Evolutionary conservation across 2,797 vertebrate genomes (phyloP), one percentile per base, ranked within the genome.

Genomic region (Hafferia zeledoni): DNA sequence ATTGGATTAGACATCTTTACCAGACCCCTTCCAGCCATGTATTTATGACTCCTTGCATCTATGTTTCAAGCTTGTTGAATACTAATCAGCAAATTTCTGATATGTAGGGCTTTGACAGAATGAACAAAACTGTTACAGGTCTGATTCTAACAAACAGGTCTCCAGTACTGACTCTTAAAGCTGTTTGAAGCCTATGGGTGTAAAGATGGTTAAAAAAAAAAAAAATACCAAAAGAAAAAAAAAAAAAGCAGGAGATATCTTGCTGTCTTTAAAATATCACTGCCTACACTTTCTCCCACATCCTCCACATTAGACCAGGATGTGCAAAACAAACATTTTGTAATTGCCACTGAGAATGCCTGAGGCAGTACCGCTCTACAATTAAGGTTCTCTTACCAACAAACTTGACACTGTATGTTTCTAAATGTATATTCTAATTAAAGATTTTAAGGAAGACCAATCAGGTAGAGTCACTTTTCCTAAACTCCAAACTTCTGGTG

Each of bases 381-480:
- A 92, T 53, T 72, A 90, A 94, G 46, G 39, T 84, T 75, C 22
- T 92, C 13, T n/a, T 84, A 75, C 49, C 72, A 84, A 16, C 81
- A 94, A 72, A 27, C 83, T 50, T 16, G 59, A 74, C 75, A 65
- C 28, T 78, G 17, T 80, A 47, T 9, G 27, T 30, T 81, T 94
- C 87, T 94, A 97, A 94, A 93, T 87, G 72, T 72, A 59, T 50
- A 52, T 68, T 89, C 33, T 94, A 87, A 92, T 93, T 83, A 87
- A 93, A 82, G 89, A 23, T 90, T 95, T 80, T 33, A 39, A 33
- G 70, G 82, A 18, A 71, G 27, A 50, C 65, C 76, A 44, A 83
- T 92, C 46, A 68, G n/a, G 57, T 72, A 63, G 11, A 90, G 57
- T 55, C 23, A 55, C 52, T 83, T 92, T 68, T 68, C n/a, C 25